phyloP scores from a whole-genome alignment of 2,888 invertebrate species.

The Dolichopus griseipennis region DNA sequence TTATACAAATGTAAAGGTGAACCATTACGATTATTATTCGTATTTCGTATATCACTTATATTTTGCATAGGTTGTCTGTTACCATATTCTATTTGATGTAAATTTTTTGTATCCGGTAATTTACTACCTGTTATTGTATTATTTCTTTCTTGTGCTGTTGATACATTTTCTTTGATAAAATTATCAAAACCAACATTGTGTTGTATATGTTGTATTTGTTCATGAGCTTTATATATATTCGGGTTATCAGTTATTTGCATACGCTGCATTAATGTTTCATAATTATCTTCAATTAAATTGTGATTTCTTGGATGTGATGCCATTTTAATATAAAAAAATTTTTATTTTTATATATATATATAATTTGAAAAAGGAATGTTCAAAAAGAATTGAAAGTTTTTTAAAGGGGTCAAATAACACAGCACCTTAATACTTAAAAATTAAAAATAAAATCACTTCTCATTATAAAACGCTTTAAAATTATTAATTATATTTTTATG shows the following conservation, averaged over 20 bases:
- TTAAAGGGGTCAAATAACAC: constrained; percentile 7
- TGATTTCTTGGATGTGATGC: constrained; percentile 22
- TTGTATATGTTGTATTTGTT: neutral
- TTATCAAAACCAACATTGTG: constrained; percentile 56
- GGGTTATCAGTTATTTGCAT: constrained; percentile 29
- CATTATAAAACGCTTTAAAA: neutral
- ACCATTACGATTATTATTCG: constrained; percentile 44
- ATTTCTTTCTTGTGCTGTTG: constrained; percentile 57
- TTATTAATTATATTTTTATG: too few species aligned
- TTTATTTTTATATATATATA: too few species aligned
- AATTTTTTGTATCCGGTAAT: constrained; percentile 37
- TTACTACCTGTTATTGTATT: constrained; percentile 69
- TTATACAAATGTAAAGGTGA: constrained; percentile 35
- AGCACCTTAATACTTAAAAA: neutral
- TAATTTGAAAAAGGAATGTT: neutral
- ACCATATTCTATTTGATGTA: constrained; percentile 8
- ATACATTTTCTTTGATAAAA: constrained; percentile 50
- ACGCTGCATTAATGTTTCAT: constrained; percentile 37
- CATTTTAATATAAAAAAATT: constrained; percentile 11
- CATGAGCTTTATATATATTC: neutral
- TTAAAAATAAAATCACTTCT: neutral
- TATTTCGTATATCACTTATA: neutral
- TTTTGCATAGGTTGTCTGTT: constrained; percentile 28
- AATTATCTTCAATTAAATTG: constrained; percentile 30
- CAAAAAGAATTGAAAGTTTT: neutral